These are phyloP conservation scores for Incurvaria masculella DNA, from an alignment of 2,888 invertebrate species.

Conservation along the genomic window DNA sequence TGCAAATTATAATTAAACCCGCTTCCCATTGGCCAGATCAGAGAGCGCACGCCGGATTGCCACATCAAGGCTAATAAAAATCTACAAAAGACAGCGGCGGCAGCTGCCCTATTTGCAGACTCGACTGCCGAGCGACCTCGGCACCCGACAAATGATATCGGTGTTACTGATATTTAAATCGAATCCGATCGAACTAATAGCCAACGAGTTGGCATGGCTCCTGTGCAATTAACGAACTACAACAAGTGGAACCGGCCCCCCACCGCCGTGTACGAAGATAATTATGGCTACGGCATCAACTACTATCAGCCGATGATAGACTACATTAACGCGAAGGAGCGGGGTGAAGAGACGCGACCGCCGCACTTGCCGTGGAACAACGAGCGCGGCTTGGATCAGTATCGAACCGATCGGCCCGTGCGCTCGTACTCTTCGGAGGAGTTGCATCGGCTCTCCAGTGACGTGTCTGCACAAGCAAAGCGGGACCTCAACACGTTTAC, in stretches of 20 bases:
- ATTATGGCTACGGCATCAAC: slow-evolving; percentile 81
- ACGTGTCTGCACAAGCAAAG: slow-evolving; percentile 67
- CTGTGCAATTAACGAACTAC: slow-evolving; percentile 42
- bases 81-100: slow-evolving; percentile 38
- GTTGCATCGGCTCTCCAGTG: slow-evolving; percentile 61
- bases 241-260: slow-evolving; percentile 57
- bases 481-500: slow-evolving; percentile 60
- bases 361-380: slow-evolving; percentile 74
- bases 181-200: slow-evolving; percentile 34
- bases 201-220: slow-evolving; percentile 33
- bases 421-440: slow-evolving; percentile 66
- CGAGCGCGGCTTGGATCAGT: slow-evolving; percentile 66
- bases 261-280: slow-evolving; percentile 72
- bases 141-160: slow-evolving; percentile 25
- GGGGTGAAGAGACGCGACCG: slow-evolving; percentile 34
- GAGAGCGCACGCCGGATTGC: slow-evolving; percentile 34
- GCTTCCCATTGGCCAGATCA: slow-evolving; percentile 38
- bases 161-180: slow-evolving; percentile 21
- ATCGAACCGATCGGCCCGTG: slow-evolving; percentile 62
- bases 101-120: slow-evolving; percentile 25
- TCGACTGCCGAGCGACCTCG: slow-evolving; percentile 34
- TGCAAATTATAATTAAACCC: slow-evolving; percentile 38
- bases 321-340: slow-evolving; percentile 70
- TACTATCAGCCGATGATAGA: slow-evolving; percentile 87
- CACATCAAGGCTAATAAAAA: slow-evolving; percentile 34